Percentiles rank a stretch among this genome's conserved stretches.
Conservation (phyloP, 2,797 vertebrate genomes). For the Synanceia verrucosa region DNA sequence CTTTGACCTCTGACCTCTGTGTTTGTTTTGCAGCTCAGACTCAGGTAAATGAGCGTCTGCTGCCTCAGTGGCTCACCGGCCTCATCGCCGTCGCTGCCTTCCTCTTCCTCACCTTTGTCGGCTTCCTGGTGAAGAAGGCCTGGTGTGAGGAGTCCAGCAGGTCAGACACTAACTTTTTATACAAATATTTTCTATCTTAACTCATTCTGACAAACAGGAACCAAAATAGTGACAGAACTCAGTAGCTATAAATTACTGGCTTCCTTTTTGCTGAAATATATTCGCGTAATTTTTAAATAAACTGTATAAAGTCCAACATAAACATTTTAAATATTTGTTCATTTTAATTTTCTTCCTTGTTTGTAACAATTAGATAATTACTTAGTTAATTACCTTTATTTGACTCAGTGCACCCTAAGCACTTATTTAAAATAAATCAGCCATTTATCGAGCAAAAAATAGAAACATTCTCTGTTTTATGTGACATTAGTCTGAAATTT, state of each 20-base stretch:
- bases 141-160: slow-evolving; percentile 78
- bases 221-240: neutral
- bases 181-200: neutral
- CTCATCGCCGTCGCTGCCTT: slow-evolving; percentile 83
- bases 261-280: neutral
- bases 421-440: neutral
- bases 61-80: slow-evolving; percentile 86
- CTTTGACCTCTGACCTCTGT: slow-evolving; percentile 9
- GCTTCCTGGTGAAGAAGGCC: slow-evolving; percentile 81
- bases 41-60: slow-evolving; percentile 3
- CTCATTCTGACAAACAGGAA: neutral
- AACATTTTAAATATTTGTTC: neutral
- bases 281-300: neutral
- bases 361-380: neutral
- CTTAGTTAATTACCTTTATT: neutral
- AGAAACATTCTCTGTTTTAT: neutral
- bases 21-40: slow-evolving; percentile 26
- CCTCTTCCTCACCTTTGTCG: slow-evolving; percentile 82
- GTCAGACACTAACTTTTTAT: slow-evolving; percentile 35
- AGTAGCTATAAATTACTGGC: neutral
- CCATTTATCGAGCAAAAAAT: neutral
- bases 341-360: neutral
- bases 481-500: neutral
- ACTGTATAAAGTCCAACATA: neutral
- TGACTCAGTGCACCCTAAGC: neutral